Base-by-base conservation (phyloP, 2,888 invertebrate genomes). In the Amorpha juglandis region DNA sequence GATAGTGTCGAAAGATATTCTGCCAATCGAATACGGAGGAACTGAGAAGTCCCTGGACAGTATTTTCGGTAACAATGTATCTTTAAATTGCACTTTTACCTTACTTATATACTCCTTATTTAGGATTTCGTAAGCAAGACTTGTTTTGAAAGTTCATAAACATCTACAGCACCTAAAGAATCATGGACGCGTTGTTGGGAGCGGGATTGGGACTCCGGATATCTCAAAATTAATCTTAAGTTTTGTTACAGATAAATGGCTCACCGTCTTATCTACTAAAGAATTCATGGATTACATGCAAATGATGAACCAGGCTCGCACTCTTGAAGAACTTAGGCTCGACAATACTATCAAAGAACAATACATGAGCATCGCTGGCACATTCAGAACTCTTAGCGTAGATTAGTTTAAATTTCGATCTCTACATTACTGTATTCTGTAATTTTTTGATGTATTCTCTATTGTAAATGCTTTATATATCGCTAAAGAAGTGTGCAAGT, bases 21-120 rank as follows among this genome's bases (percentile, higher is more conserved):
- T 79, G 19, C 78, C 78, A 6, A 33, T 38, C 1, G 77, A 78
- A 12, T 72, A 70, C 16, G 77, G 77, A 0, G 80, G 80, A 0
- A 65, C 72, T 9, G 64, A 68, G n/a, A 62, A 55, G 16, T 55
- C 69, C 14, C 42, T 78, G 16, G 53, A 55, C 11, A 67, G 74
- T 33, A 35, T 78, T 14, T 73, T 71, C 19, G 69, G 75, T 77
- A 69, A 69, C 68, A 27, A 27, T 3, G 4, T 16, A 48, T 1
- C 9, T 45, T 64, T 45, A 63, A n/a, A 14, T 0, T 38, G 1
- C 38, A 38, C 27, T 27, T 27, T 1, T 4, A 27, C 27, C 27
- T 27, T 27, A 4, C 27, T 4, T 27, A 27, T 4, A 27, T 27
- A 27, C 27, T 27, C 4, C 2, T 3, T 27, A 27, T 27, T 27